Evolutionary conservation across 2,888 invertebrate genomes (phyloP).

Genomic region (Ptilodon capucinus): DNA sequence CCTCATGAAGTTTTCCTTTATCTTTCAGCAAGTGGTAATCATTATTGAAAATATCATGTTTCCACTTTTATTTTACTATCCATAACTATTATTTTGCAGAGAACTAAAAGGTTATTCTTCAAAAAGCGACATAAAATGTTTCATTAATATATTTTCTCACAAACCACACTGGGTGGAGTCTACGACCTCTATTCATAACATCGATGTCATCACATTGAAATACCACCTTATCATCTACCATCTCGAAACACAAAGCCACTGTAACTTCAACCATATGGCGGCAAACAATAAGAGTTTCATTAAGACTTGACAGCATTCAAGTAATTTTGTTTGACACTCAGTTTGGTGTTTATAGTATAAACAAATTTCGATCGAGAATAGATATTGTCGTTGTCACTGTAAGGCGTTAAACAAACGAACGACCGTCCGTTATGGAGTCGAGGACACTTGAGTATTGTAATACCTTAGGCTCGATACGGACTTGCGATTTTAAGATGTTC

Average conservation of each 20-base stretch:
- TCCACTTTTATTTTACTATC: no score
- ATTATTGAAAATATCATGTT: no score
- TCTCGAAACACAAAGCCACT: constrained; percentile 1
- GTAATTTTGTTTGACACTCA: constrained; percentile 37
- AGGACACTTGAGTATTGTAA: constrained; percentile 35
- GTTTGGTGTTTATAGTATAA: constrained; percentile 67
- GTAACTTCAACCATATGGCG: constrained; percentile 3
- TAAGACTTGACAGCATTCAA: not conserved
- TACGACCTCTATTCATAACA: constrained; percentile 71
- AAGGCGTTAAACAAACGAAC: constrained; percentile 58
- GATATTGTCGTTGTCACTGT: constrained; percentile 74
- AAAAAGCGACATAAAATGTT: constrained; percentile 19
- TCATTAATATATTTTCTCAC: constrained; percentile 47
- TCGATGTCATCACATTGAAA: constrained; percentile 49
- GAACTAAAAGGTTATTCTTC: not conserved
- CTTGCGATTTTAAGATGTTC: constrained; percentile 27
- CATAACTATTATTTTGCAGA: constrained; percentile 4
- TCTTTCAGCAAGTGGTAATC: no score
- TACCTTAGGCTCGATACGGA: constrained; percentile 32
- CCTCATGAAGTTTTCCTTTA: no score
- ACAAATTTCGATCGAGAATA: constrained; percentile 70
- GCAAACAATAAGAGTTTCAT: not conserved
- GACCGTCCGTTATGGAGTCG: constrained; percentile 37
- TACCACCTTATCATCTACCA: constrained; percentile 12
- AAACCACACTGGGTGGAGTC: constrained; percentile 43